These are phyloP conservation scores for Cardiocondyla obscurior DNA, from an alignment of 1,140 invertebrate genomes.

Conservation along the genomic window DNA sequence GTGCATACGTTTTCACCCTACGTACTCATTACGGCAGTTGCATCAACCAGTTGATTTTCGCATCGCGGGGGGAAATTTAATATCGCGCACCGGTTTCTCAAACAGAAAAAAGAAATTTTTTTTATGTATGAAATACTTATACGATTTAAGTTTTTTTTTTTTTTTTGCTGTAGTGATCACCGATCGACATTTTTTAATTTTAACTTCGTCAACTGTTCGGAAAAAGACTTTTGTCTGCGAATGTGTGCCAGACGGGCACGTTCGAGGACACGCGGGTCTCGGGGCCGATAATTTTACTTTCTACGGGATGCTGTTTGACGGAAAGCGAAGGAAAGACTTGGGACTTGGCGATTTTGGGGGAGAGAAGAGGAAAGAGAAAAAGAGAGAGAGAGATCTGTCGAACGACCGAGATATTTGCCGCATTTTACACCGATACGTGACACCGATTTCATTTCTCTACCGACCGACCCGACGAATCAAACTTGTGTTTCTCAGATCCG, in stretches of 20 bases:
- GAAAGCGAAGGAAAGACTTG: constrained; percentile 1
- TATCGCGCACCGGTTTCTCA: neutral
- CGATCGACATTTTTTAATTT: neutral
- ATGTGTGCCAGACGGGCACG: constrained; percentile 55
- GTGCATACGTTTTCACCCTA: constrained; percentile 25
- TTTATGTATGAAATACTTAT: too few species aligned
- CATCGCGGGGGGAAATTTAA: neutral
- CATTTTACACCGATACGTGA: constrained; percentile 16
- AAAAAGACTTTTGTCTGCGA: constrained; percentile 21
- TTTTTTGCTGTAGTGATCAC: neutral
- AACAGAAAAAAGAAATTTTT: neutral
- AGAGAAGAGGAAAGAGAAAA: constrained; percentile 20
- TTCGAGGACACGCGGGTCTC: constrained; percentile 57
- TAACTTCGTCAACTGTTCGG: neutral
- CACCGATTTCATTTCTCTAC: constrained; percentile 32
- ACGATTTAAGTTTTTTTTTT: neutral
- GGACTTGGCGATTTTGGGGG: constrained; percentile 30
- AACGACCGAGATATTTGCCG: constrained; percentile 49
- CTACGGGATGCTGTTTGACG: constrained; percentile 51
- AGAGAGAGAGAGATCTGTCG: constrained; percentile 15
- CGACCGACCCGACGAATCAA: neutral
- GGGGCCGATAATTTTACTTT: constrained; percentile 67
- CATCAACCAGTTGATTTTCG: constrained; percentile 3
- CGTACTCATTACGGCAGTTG: neutral
- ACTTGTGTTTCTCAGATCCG: neutral